Base-by-base conservation (phyloP, 2,113 vertebrate genomes). In the Cebidichthys violaceus region DNA sequence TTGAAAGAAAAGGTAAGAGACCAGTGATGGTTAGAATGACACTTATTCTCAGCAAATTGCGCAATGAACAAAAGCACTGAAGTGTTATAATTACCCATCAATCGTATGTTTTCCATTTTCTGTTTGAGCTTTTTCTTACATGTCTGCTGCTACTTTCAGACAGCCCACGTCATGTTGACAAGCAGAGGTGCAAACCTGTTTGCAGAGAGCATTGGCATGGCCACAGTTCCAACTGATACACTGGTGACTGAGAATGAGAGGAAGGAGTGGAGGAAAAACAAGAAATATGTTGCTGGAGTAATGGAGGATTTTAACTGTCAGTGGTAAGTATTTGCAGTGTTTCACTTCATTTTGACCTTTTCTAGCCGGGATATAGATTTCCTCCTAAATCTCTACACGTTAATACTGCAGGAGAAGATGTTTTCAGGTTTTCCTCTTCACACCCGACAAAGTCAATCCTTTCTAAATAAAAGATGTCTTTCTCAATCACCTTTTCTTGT, bases 131-230 rank as follows among this genome's bases (percentile, higher is more conserved):
- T 60, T 54, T 69, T 55, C 59, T 79, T 85, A 9, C 31, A 43
- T 70, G 59, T 64, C 70, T 77, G 54, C 72, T 88, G 73, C 52
- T n/a, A 69, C 61, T 41, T 35, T 39, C 86, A 96, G 95, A 96
- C 95, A 4, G 62, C 89, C 20, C 93, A 95, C 37, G 6, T 89
- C 75, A 93, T 96, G 90, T 50, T 96, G 79, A 94, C 95, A 4
- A 89, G 88, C 68, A 73, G 35, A 89, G 95, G 95, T 11, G 94
- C 94, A 1, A 95, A 94, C 90, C 76, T 82, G 79, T 96, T 96
- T 92, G 95, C 95, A 43, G 91, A 95, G 72, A 92, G 86, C 61
- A 85, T 94, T 4, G 94, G 94, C 10, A n/a, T 94, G 60, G 54
- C 41, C 29, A 88, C 75, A 22, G 89, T 94, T n/a, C 74, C 93